A percentile compares a stretch with the other conserved stretches of the same genome.
phyloP scores from a whole-genome alignment of 1,140 invertebrate genomes.

The silkworm (Bombyx mori) region ASM3026992v2 NC_085114.1:15949501-15950000 shows the following conservation, averaged over 20 bases:
- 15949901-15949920: conserved; percentile 27
- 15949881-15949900: conserved; percentile 21
- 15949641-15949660: conserved; percentile 40
- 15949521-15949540: conserved; percentile 71
- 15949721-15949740: conserved; percentile 21
- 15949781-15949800: conserved; percentile 24
- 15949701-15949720: conserved; percentile 25
- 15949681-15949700: conserved; percentile 25
- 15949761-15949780: conserved; percentile 32
- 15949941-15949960: conserved; percentile 51
- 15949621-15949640: conserved; percentile 51
- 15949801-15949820: conserved; percentile 21
- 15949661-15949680: conserved; percentile 17
- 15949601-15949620: conserved; percentile 52
- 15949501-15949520: conserved; percentile 51
- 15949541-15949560: conserved; percentile 77
- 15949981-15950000: conserved; percentile 42
- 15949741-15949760: conserved; percentile 35
- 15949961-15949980: conserved; percentile 38
- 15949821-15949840: conserved; percentile 5
- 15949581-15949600: conserved; percentile 37
- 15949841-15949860: conserved; percentile 11
- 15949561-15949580: conserved; percentile 62
- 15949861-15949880: conserved; percentile 26
- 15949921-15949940: conserved; percentile 50